phyloP scores from a whole-genome alignment of 2,113 vertebrate genomes.

The Phalacrocorax brasilianus region DNA sequence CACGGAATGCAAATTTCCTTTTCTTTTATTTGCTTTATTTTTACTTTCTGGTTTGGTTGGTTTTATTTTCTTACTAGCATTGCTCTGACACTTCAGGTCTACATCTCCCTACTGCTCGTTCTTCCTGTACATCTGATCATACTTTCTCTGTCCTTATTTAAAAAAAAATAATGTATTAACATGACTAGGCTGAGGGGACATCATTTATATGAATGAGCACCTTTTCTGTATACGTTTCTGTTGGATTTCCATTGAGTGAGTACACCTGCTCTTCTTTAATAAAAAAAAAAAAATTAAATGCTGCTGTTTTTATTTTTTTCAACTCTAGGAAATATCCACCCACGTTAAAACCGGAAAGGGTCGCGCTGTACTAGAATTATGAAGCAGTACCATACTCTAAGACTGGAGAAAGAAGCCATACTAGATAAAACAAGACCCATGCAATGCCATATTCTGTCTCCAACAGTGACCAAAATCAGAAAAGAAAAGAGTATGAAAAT shows the following conservation, averaged over 20 bases:
- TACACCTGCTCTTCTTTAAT: background rate
- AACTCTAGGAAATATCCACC: background rate
- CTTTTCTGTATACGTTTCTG: background rate
- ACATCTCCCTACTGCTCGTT: background rate
- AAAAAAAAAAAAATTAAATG: background rate
- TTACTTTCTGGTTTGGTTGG: background rate
- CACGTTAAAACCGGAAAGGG: background rate
- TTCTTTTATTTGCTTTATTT: background rate
- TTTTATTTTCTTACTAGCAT: background rate
- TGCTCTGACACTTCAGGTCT: background rate
- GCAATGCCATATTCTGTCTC: background rate
- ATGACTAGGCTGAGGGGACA: background rate
- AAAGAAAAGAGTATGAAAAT: background rate
- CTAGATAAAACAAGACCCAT: background rate
- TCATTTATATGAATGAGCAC: background rate
- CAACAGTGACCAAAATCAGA: background rate
- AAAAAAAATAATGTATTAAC: background rate
- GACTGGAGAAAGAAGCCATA: background rate
- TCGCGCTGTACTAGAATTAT: background rate
- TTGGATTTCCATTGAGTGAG: background rate
- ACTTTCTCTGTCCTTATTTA: background rate
- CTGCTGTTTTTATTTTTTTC: background rate
- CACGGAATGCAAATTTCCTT: background rate
- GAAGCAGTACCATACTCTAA: background rate
- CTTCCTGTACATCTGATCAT: background rate